Base-by-base conservation (phyloP, 2,888 invertebrate genomes). In the Cremastinae sp. region DNA sequence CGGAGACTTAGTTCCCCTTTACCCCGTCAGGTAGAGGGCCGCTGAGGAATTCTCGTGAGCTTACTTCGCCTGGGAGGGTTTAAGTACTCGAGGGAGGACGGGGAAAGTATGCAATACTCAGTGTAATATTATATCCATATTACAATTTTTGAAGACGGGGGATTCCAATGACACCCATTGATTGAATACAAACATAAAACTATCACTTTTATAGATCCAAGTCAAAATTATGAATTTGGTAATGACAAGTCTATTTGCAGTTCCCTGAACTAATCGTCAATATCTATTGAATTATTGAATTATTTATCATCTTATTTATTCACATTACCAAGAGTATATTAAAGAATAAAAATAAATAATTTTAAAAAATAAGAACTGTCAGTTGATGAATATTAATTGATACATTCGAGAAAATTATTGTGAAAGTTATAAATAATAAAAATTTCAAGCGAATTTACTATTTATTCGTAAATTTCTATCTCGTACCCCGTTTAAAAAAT, bases 91-190 rank as follows among this genome's bases (percentile, higher is more conserved):
- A 9, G 59, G 14, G 3, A 7, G 3, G 12, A 10, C 1, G 8
- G 4, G 0, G 0, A 0, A 0, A 22, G 59, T 0, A 59, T 43
- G 59, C 59, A 58, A 58, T 61, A 61, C 61, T 61, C 61, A 47
- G 73, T 70, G 62, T 66, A 75, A 78, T 71, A 78, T 74, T n/a
- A n/a, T n/a, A 79, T 79, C 78, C 76, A 77, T 79, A 79, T 79
- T 76, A 56, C n/a, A 61, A 75, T 54, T 75, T 75, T 75, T 72
- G 18, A 36, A 0, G 0, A 4, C 36, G 36, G 36, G 36, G 36
- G 4, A 53, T 47, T 36, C 8, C 8, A 7, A 7, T 36, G 36
- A 36, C 4, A 36, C 5, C n/a, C n/a, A 36, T 4, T 8, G 36
- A 36, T 7, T 7, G 8, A 36, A 36, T 7, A 36, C 4, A 36